phyloP scores from a whole-genome alignment of 1,140 invertebrate genomes.

The Camponotus pennsylvanicus region DNA sequence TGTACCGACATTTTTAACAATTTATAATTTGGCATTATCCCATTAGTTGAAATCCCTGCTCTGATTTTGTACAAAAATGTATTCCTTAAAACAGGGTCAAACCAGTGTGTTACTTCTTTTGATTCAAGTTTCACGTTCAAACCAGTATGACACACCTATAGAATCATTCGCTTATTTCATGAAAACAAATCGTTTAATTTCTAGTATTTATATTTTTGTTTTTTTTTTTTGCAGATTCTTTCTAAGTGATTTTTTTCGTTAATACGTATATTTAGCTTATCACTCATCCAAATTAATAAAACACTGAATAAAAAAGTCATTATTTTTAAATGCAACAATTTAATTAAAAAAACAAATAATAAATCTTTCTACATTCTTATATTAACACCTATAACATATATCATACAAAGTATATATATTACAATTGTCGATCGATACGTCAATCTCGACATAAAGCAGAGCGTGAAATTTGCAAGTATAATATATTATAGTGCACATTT shows the following conservation, averaged over 20 bases:
- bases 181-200: neutral
- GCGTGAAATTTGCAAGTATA: neutral
- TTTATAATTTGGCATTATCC: neutral
- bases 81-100: constrained; percentile 52
- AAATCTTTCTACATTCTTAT: neutral
- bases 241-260: neutral
- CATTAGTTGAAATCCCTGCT: neutral
- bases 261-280: neutral
- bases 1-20: neutral
- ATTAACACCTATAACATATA: neutral
- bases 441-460: neutral
- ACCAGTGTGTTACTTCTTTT: constrained; percentile 37
- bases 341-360: neutral
- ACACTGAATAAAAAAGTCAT: neutral
- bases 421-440: constrained; percentile 8
- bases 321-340: neutral
- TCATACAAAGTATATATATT: neutral
- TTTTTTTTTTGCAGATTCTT: neutral
- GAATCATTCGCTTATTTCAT: neutral
- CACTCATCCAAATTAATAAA: neutral
- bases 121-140: constrained; percentile 24
- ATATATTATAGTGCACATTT: constrained; percentile 8
- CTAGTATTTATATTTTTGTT: neutral
- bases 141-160: neutral
- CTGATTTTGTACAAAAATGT: constrained; percentile 8